Base-by-base conservation (phyloP, 2,797 vertebrate species). In the Phalanger gymnotis region DNA sequence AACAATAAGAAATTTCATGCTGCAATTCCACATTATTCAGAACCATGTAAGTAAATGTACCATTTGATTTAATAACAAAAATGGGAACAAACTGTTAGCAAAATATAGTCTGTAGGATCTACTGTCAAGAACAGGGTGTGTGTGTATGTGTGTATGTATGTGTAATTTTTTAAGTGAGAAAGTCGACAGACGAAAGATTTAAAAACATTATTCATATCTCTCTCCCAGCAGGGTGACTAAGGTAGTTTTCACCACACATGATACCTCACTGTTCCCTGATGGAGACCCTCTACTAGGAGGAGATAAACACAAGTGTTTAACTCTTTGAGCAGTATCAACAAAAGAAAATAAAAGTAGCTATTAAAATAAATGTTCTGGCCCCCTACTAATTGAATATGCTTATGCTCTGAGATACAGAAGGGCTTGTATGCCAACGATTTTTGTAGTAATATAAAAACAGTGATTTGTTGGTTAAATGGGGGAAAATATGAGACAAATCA, bases 51-150 rank as follows among this genome's bases (percentile, higher is more conserved):
- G 94, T 97, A 98, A 98, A 98, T 97, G 95, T 91, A 96, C 96
- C 94, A 95, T 96, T 98, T 98, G 95, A 98, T 98, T 98, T 98
- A 98, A 98, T 98, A 97, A 97, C 95, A 92, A 98, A 96, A 95
- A 97, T 97, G 97, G 95, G 95, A 98, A 96, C 97, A 96, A 98
- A 97, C 93, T 97, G 97, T 97, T 98, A 97, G 97, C 96, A 97
- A 98, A 98, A 97, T 30, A 92, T 53, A 98, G 91, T 93, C 95
- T 96, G 54, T 91, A 93, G 3, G 95, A 89, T 91, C 94, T 97
- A 95, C 96, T 97, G 90, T 97, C 95, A 94, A 25, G 89, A 96
- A 95, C 53, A 22, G 93, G 73, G 92, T 92, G 40, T 81, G 22
- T 47, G 22, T 47, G 5, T 73, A 19, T 66, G 34, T 66, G 34